phyloP scores from a whole-genome alignment of 1,140 invertebrate genomes.

The Dolichoris vasculosae region DNA sequence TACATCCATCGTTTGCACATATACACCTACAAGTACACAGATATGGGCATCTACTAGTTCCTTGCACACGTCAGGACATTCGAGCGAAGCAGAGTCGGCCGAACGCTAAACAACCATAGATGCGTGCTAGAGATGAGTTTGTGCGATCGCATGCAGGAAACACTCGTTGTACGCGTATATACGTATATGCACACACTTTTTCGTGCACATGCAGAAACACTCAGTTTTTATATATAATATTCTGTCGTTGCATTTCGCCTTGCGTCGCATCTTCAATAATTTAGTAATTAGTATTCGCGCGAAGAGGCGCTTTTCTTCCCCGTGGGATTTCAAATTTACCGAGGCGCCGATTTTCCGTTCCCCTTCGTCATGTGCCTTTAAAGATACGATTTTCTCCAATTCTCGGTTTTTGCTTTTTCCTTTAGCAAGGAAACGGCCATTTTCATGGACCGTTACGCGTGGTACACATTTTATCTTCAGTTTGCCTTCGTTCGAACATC shows the following conservation, averaged over 20 bases:
- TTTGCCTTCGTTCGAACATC: not conserved
- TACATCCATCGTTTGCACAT: not conserved
- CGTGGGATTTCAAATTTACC: slow-evolving; percentile 34
- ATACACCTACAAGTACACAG: not conserved
- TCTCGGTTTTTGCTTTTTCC: not conserved
- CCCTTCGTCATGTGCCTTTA: not conserved
- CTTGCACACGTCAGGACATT: slow-evolving; percentile 11
- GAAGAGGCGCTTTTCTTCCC: slow-evolving; percentile 39
- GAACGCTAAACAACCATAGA: not conserved
- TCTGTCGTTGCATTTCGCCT: slow-evolving; percentile 37
- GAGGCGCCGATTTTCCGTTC: slow-evolving; percentile 13
- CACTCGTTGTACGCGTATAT: slow-evolving; percentile 48
- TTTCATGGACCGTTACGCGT: slow-evolving; percentile 12
- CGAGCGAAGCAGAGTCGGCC: slow-evolving; percentile 1
- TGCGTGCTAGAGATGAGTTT: slow-evolving; percentile 45
- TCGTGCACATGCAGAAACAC: not conserved
- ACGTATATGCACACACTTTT: not conserved
- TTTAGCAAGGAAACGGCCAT: not conserved
- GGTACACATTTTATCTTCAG: not conserved
- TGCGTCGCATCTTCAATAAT: slow-evolving; percentile 66
- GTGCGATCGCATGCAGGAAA: slow-evolving; percentile 69
- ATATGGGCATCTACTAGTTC: not conserved
- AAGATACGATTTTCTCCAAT: slow-evolving; percentile 28
- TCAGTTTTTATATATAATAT: not conserved
- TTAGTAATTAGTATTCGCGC: slow-evolving; percentile 68